Base-by-base conservation (phyloP, 2,113 vertebrate species). In the Orthonyx spaldingii region DNA sequence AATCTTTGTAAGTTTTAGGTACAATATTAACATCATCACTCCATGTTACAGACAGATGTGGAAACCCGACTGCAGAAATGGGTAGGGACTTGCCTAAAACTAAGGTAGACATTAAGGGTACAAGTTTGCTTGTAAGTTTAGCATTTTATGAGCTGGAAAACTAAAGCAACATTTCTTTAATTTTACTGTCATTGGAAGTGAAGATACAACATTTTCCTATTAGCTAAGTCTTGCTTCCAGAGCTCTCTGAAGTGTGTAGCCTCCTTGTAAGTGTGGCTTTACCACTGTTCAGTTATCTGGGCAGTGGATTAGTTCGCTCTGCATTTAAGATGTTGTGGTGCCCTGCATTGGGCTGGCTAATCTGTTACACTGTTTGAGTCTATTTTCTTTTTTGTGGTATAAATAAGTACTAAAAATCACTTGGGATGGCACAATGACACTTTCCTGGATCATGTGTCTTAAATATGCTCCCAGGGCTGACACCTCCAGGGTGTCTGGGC, bases 361-460 rank as follows among this genome's bases (percentile, higher is more conserved):
- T 90, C 57, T 1, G 2, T 90, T 93, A 75, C n/a, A 57, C 83
- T 92, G 8, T 89, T 76, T 89, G 90, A 75, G 19, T 50, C 69
- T 84, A n/a, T 96, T 93, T 96, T 90, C 49, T 93, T 78, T 78
- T 84, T 70, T 39, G 56, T 75, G 21, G 47, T 92, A 46, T 71
- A 94, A 92, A 89, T 79, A 93, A 95, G 87, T 68, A 53, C 37
- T 60, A 78, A 87, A 76, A 89, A 89, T 81, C 53, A 72, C 46
- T 92, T 88, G 65, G 72, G 53, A 84, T 78, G 79, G 69, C 52
- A 92, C 4, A 4, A 42, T 76, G 90, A 77, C 76, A 75, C 60
- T 93, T 88, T 87, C 32, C 80, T 90, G 93, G 72, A 86, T 92
- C 80, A 27, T 79, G 72, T 87, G 14, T 64, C 49, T 71, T 70